Percentiles rank a stretch among this genome's conserved stretches.
Conservation (phyloP, 2,113 vertebrate species). For the Salvelinus alpinus region DNA sequence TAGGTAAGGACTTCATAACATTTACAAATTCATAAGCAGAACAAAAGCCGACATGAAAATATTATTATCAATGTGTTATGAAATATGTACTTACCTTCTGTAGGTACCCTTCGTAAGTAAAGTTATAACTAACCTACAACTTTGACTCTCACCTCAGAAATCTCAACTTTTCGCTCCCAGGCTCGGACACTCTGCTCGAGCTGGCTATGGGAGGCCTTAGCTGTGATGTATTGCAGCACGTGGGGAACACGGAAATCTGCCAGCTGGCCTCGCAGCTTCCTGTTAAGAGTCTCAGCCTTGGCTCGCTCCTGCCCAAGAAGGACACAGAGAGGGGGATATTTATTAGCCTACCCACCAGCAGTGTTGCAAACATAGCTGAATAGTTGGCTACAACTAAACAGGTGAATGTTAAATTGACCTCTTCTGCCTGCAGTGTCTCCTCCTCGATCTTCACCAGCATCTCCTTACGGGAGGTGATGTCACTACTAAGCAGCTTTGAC, state of each 20-base stretch:
- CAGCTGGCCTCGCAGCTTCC: slow-evolving; percentile 64
- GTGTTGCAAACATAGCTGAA: not conserved
- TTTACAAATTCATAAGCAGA: not conserved
- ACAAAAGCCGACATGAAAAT: not conserved
- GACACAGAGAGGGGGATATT: not conserved
- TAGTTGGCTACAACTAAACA: not conserved
- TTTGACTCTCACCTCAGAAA: slow-evolving; percentile 67
- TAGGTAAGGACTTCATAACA: too few relatives aligned
- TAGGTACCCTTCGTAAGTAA: too few relatives aligned
- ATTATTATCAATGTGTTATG: not conserved
- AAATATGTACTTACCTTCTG: not conserved
- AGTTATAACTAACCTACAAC: too few relatives aligned
- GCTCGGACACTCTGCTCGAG: slow-evolving; percentile 67
- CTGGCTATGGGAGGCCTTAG: slow-evolving; percentile 57
- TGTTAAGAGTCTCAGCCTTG: slow-evolving; percentile 65
- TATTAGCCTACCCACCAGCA: not conserved
- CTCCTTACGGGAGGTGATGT: slow-evolving; percentile 63
- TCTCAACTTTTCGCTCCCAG: slow-evolving; percentile 78
- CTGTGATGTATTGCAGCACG: slow-evolving; percentile 67
- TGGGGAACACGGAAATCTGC: slow-evolving; percentile 57
- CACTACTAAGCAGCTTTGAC: slow-evolving; percentile 57
- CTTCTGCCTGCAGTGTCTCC: slow-evolving; percentile 65
- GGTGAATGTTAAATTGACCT: slow-evolving; percentile 56
- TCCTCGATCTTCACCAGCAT: slow-evolving; percentile 69
- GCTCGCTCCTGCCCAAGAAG: slow-evolving; percentile 63